Percentiles rank a stretch among this genome's conserved stretches.
phyloP scores from a whole-genome alignment of 2,797 vertebrate species.

The Fundulus diaphanus region DNA sequence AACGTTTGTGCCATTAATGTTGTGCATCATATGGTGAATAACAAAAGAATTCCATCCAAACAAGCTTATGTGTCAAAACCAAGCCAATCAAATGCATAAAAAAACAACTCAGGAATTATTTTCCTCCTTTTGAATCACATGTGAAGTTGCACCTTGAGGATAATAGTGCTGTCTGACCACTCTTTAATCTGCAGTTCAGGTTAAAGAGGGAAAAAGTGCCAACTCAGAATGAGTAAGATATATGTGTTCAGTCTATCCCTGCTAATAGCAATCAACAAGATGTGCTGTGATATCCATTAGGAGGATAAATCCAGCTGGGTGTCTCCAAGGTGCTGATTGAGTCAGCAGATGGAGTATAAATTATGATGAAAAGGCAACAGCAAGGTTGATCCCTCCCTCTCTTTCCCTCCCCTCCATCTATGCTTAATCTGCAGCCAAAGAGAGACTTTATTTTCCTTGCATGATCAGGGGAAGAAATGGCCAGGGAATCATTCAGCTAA shows the following conservation, averaged over 20 bases:
- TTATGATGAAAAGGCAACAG: constrained; percentile 81
- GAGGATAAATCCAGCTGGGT: constrained; percentile 65
- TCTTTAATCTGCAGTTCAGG: constrained; percentile 31
- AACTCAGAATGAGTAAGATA: constrained; percentile 24
- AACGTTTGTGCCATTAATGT: constrained; percentile 73
- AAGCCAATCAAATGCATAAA: constrained; percentile 55
- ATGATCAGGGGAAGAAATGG: constrained; percentile 65
- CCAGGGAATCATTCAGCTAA: constrained; percentile 77
- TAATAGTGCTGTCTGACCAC: constrained; percentile 45
- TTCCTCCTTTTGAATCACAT: constrained; percentile 58
- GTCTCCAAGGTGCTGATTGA: constrained; percentile 81
- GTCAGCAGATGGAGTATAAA: constrained; percentile 81
- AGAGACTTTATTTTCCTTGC: constrained; percentile 82
- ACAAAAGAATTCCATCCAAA: constrained; percentile 59
- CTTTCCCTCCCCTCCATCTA: constrained; percentile 51
- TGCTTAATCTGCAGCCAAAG: constrained; percentile 82
- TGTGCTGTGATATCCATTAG: constrained; percentile 75
- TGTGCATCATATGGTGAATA: constrained; percentile 63
- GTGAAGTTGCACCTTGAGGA: constrained; percentile 25
- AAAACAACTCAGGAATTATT: constrained; percentile 51
- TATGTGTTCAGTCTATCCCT: constrained; percentile 19
- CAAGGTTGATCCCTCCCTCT: constrained; percentile 63
- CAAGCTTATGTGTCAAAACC: constrained; percentile 55
- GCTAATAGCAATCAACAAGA: constrained; percentile 34
- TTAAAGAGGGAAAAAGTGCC: constrained; percentile 8